Base-by-base conservation (phyloP, 2,797 vertebrate species). In the Halcyon smyrnensis region DNA sequence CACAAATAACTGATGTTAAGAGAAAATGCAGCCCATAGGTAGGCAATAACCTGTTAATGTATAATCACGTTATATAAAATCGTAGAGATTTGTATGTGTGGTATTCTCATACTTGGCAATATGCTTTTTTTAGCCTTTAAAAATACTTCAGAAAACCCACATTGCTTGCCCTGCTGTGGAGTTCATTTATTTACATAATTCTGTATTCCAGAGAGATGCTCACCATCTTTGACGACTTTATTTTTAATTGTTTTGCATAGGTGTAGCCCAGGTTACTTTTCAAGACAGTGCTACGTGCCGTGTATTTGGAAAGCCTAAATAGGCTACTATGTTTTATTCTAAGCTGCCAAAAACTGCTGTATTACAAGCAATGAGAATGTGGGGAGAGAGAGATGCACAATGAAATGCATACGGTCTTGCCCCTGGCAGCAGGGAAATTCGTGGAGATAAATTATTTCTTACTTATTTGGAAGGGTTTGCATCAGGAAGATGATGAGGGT, bases 361-460 rank as follows among this genome's bases (percentile, higher is more conserved):
- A 71, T 96, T 95, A 74, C 63, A 91, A 84, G 89, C 60, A 81
- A 10, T 48, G 65, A 91, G 69, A 75, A 80, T 62, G 62, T 84
- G 75, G 48, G 65, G 65, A 75, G 57, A 54, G 41, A 19, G 84
- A 94, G 92, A 89, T 51, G 71, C 68, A 77, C 83, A 84, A 36
- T 60, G 51, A 86, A 95, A 90, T 87, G 67, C 28, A 50, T 48
- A 37, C 41, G 43, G 23, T 85, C 60, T 92, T 84, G 84, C 87
- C 87, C 51, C 92, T 96, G 90, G 81, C 95, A 97, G 96, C 85
- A 90, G 63, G 60, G 84, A 80, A 86, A 74, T 94, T 95, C 93
- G 50, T 67, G 56, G 78, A 96, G 96, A 97, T 93, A 95, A 97
- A 96, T 96, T 85, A 83, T 95, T 97, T 97, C 81, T 93, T 95